Base-by-base conservation (phyloP, 2,888 invertebrate genomes). In the Sphaeridia pumilis region DNA sequence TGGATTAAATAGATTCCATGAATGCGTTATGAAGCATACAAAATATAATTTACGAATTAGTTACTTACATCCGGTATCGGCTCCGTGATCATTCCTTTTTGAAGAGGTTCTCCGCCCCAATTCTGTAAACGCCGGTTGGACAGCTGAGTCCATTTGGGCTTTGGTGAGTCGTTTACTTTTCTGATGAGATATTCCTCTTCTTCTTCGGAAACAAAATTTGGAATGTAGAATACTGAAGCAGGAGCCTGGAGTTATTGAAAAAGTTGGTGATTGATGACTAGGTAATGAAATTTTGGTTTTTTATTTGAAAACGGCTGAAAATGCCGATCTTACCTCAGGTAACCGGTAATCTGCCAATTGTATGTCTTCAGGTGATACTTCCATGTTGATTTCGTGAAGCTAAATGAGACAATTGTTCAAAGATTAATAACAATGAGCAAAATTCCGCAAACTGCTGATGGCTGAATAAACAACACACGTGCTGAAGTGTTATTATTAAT, bases 141-240 rank as follows among this genome's bases (percentile, higher is more conserved):
- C 36, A 98, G 75, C 68, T 86, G 86, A 1, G 92, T 92, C 98
- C 98, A 98, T 73, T 93, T 93, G 7, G 95, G 94, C 80, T 86
- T 68, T 1, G 97, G 95, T 10, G 82, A 81, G 35, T 75, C 72
- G 67, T 87, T 82, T 24, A 95, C 81, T 62, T 81, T 76, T 31
- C 79, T 75, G 44, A 90, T 67, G 57, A 97, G 78, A 24, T 75
- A 70, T 47, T 76, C 71, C 69, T 88, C 84, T 63, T 77, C 75
- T 68, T 88, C 87, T 59, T 74, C 72, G 1, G 80, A 81, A 64
- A 95, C 82, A 70, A 89, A 95, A 66, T 93, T 81, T 14, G 90
- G 83, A 71, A 94, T 78, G 72, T 94, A 95, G 69, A 77, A 82
- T 2, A 83, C 78, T 35, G 76, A 75, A n/a, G 75, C 69, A 31